phyloP scores from a whole-genome alignment of 2,797 vertebrate genomes.

The Harpagifer antarcticus region DNA sequence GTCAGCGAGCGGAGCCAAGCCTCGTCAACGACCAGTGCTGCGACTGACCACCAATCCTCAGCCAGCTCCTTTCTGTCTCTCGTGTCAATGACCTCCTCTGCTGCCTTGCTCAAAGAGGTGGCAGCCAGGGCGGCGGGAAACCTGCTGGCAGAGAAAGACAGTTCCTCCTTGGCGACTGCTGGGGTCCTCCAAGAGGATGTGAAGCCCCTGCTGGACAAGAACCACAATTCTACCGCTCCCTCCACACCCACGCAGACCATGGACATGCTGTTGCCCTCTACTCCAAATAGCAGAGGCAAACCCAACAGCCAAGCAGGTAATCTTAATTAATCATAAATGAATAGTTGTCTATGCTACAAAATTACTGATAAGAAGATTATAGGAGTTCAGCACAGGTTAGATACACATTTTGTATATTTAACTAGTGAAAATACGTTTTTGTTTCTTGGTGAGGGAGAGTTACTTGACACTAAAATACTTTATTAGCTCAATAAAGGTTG shows the following conservation, averaged over 20 bases:
- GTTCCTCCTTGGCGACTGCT: slow-evolving; percentile 70
- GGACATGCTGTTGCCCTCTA: slow-evolving; percentile 92
- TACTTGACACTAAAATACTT: slow-evolving; percentile 5
- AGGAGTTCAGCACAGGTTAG: not conserved
- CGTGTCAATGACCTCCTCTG: slow-evolving; percentile 98
- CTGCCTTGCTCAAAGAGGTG: slow-evolving; percentile 98
- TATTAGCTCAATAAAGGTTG: slow-evolving; percentile 14
- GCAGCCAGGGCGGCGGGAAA: slow-evolving; percentile 97
- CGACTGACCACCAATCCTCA: slow-evolving; percentile 90
- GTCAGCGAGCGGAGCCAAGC: slow-evolving; percentile 95
- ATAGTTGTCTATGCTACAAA: not conserved
- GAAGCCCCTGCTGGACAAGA: slow-evolving; percentile 92
- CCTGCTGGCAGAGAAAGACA: slow-evolving; percentile 93
- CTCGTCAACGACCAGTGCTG: slow-evolving; percentile 65
- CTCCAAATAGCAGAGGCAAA: slow-evolving; percentile 94
- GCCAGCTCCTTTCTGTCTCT: slow-evolving; percentile 96
- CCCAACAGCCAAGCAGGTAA: slow-evolving; percentile 93
- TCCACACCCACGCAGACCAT: slow-evolving; percentile 89
- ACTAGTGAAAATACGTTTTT: slow-evolving; percentile 3
- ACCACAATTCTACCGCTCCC: slow-evolving; percentile 91
- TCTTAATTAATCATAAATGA: slow-evolving; percentile 2
- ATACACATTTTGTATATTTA: not conserved
- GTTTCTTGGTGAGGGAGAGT: not conserved
- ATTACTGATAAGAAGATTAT: not conserved
- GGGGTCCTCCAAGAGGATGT: slow-evolving; percentile 89